Evolutionary conservation across 2,888 invertebrate genomes (phyloP), one percentile per base, ranked within the genome.

Genomic region (Melipona bicolor): DNA sequence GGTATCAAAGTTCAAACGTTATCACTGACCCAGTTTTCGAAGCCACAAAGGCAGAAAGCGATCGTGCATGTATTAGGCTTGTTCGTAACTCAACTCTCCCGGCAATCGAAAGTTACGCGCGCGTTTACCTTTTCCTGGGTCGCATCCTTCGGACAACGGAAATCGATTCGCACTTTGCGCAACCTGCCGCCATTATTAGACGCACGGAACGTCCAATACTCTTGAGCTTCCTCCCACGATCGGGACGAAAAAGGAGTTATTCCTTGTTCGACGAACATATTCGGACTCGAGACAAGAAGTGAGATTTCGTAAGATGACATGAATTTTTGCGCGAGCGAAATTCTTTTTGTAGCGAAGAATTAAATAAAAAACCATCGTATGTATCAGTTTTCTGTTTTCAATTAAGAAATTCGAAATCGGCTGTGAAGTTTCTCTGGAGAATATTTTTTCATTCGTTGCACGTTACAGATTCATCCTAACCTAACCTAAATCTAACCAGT

Each of bases 91-190:
- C 65, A 24, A 24, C 24, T 64, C 52, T n/a, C 52, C 24, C 52
- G 65, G 65, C 74, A 65, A 65, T 74, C 65, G 74, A 74, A 65
- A 74, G 65, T 74, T 54, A 27, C 54, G 54, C 3, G 36, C 15
- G 19, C 36, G 50, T 74, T 74, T 64, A 36, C 15, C 24, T 52
- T 54, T 24, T 74, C 64, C 52, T 21, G 52, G 17, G 36, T 24
- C 5, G n/a, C 52, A 74, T 74, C 64, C 64, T 52, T 64, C 74
- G 64, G 36, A 15, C 64, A 74, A 11, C 64, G 64, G 64, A 65
- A 74, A 74, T 74, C 74, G n/a, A 52, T 36, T 36, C n/a, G 43
- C 15, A 15, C 65, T 74, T 61, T 74, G 52, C 43, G 36, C 65
- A 74, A 74, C 24, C 24, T 6, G 21, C 27, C 27, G 61, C 27